Conservation (phyloP, 2,797 vertebrate genomes). For the Cyprinodon diabolis region DNA sequence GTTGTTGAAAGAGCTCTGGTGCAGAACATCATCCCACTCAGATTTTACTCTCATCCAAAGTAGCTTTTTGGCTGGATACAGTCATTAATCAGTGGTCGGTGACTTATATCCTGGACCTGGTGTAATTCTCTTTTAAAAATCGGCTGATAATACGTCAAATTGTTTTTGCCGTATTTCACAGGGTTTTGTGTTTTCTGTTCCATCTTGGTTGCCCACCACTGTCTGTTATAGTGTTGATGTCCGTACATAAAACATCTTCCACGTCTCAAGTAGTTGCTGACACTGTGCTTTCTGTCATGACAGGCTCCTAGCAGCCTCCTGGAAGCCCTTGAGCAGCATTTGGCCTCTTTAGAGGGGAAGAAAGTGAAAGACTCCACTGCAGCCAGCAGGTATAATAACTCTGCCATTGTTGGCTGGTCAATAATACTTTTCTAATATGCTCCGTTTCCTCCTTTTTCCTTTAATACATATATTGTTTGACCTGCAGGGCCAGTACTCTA, state of each 20-base stretch:
- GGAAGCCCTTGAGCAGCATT: constrained; percentile 98
- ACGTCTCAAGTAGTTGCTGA: constrained; percentile 43
- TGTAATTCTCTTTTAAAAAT: constrained; percentile 17
- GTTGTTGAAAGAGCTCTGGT: constrained; percentile 68
- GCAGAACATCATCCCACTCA: constrained; percentile 69
- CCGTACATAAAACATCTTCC: constrained; percentile 4
- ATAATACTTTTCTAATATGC: constrained; percentile 1
- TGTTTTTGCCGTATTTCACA: constrained; percentile 7
- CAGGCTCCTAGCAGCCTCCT: constrained; percentile 99
- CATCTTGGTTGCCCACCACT: constrained; percentile 70
- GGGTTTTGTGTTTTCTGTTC: constrained; percentile 28
- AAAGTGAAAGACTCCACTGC: constrained; percentile 99
- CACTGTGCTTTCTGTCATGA: constrained; percentile 47
- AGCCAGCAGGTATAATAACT: constrained; percentile 90
- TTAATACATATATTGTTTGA: constrained; percentile 4
- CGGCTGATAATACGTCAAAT: constrained; percentile 3
- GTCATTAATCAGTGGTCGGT: constrained; percentile 72
- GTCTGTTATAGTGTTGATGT: constrained; percentile 51
- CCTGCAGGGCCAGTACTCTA: constrained; percentile 93
- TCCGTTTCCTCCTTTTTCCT: constrained; percentile 27
- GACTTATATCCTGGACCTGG: constrained; percentile 34
- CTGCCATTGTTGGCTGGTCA: background rate
- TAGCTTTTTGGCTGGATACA: constrained; percentile 68
- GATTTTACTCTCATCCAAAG: constrained; percentile 63
- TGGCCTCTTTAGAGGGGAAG: constrained; percentile 99